Evolutionary conservation across 2,113 vertebrate species (phyloP).

Genomic region (Alces alces): DNA sequence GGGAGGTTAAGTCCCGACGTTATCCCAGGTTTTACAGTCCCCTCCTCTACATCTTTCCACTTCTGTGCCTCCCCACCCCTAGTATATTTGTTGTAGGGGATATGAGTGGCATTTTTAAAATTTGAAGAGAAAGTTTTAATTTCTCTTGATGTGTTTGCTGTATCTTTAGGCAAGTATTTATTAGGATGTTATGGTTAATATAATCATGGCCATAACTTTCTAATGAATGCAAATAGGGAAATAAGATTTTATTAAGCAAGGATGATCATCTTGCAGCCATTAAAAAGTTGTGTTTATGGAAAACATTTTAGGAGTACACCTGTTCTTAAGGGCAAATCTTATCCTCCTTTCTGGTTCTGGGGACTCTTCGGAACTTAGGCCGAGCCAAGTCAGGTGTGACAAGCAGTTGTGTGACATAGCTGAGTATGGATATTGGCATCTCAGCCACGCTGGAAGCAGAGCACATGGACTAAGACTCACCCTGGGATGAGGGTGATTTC

Average conservation of each 20-base stretch:
- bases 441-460: no score
- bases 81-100: not conserved
- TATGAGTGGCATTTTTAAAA: conserved; percentile 36
- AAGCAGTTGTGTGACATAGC: fast-evolving
- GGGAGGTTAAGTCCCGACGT: not conserved
- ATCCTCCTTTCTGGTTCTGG: not conserved
- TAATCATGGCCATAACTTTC: conserved; percentile 47
- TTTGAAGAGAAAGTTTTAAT: conserved; percentile 34
- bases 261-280: not conserved
- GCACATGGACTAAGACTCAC: not conserved
- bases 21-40: not conserved
- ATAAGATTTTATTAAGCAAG: conserved; percentile 62
- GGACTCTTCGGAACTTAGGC: not conserved
- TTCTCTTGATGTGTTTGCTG: conserved; percentile 33
- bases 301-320: not conserved
- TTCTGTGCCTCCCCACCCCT: not conserved
- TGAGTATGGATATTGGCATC: fast-evolving
- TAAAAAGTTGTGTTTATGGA: not conserved
- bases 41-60: not conserved
- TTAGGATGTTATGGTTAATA: conserved; percentile 47
- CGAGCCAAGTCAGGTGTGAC: not conserved
- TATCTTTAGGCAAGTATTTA: conserved; percentile 67
- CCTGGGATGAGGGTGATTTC: not conserved
- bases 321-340: not conserved
- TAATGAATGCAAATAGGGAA: conserved; percentile 61